Conservation (phyloP, 2,888 invertebrate species). For the Cactoblastis cactorum region DNA sequence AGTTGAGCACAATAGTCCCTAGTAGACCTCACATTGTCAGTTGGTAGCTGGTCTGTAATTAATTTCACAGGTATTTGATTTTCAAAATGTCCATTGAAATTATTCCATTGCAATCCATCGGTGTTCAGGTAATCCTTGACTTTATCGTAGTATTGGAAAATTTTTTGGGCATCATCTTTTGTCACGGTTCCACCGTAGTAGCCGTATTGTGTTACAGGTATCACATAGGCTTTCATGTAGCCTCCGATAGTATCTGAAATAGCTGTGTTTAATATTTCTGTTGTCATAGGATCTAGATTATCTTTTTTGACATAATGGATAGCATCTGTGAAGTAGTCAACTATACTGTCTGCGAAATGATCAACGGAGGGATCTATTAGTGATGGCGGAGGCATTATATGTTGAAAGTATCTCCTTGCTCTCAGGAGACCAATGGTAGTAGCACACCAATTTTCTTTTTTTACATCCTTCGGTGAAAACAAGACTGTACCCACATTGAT, state of each 20-base stretch:
- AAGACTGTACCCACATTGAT: conserved; percentile 59
- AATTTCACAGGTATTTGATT: conserved; percentile 42
- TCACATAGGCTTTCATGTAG: conserved; percentile 78
- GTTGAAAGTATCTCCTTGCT: conserved; percentile 52
- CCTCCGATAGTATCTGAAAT: conserved; percentile 78
- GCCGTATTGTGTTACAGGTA: conserved; percentile 80
- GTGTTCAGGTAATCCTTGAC: conserved; percentile 78
- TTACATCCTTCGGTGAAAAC: conserved; percentile 39
- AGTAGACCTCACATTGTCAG: conserved; percentile 26
- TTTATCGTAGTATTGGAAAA: conserved; percentile 77
- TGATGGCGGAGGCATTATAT: conserved; percentile 42
- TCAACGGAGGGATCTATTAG: conserved; percentile 39
- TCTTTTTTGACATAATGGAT: conserved; percentile 42
- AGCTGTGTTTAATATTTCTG: conserved; percentile 49
- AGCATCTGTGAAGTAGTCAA: conserved; percentile 45
- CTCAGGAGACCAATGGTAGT: conserved; percentile 40
- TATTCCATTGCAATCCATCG: conserved; percentile 80
- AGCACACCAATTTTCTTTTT: conserved; percentile 41
- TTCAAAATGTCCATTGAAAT: conserved; percentile 37
- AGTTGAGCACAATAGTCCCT: conserved; percentile 45
- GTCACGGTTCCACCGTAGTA: conserved; percentile 82
- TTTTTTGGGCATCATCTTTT: conserved; percentile 71
- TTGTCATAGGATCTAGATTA: conserved; percentile 30
- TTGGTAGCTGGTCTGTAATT: conserved; percentile 31
- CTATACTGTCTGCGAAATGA: conserved; percentile 37